These are phyloP conservation scores for Halcyon chelicuti DNA, from an alignment of 2,797 vertebrate genomes.

Conservation along the genomic window DNA sequence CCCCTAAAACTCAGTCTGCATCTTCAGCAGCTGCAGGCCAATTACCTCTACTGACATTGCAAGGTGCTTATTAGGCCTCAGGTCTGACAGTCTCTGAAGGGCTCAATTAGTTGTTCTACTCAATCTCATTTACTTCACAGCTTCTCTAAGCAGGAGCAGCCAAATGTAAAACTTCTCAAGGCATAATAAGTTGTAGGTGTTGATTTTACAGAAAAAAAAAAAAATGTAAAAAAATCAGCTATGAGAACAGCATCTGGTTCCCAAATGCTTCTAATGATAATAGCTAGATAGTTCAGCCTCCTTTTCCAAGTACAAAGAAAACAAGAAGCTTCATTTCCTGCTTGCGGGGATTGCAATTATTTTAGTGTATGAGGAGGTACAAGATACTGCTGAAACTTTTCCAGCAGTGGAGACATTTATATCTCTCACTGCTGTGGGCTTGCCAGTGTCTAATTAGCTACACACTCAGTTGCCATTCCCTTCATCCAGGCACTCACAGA, in stretches of 20 bases:
- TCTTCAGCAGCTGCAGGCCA: neutral
- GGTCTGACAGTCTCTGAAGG: neutral
- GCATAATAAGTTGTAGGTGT: neutral
- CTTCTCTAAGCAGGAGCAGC: slow-evolving; percentile 2
- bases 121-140: slow-evolving; percentile 37
- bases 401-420: neutral
- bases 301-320: neutral
- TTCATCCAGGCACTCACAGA: neutral
- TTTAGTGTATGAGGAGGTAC: neutral
- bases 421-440: neutral
- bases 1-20: neutral
- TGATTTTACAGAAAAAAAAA: neutral
- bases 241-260: neutral
- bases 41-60: neutral
- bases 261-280: neutral
- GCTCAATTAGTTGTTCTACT: slow-evolving; percentile 5
- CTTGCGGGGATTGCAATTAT: neutral
- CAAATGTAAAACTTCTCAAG: neutral
- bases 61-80: neutral
- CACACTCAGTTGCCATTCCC: neutral
- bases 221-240: neutral
- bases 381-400: neutral
- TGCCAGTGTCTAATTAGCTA: neutral
- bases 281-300: neutral
- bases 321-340: neutral